Conservation (phyloP, 1,140 invertebrate genomes). For the Drosophila jambulina region DNA sequence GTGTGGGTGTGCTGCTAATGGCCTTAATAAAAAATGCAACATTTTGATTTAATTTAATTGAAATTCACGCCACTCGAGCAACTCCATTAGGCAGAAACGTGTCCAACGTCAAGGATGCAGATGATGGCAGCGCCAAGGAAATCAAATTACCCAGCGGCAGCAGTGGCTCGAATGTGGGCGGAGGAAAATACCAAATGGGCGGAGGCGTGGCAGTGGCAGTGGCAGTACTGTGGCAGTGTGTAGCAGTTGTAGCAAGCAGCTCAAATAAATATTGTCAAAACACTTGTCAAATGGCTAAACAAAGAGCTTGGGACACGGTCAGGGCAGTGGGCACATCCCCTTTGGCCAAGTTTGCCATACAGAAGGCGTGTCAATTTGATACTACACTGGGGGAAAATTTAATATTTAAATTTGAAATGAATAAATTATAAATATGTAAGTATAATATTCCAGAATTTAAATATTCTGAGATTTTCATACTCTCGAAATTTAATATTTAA, state of each 20-base stretch:
- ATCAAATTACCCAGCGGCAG: conserved; percentile 69
- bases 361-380: conserved; percentile 66
- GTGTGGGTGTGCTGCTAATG: conserved; percentile 60
- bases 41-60: conserved; percentile 84
- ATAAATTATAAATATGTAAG: too few relatives aligned
- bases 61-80: conserved; percentile 83
- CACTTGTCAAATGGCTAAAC: conserved; percentile 83
- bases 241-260: conserved; percentile 45
- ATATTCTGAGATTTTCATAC: not conserved
- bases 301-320: conserved; percentile 43
- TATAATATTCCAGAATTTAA: not conserved
- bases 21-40: conserved; percentile 83
- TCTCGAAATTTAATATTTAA: not conserved
- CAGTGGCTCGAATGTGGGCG: conserved; percentile 18
- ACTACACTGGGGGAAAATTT: conserved; percentile 24
- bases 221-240: not conserved
- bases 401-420: not conserved
- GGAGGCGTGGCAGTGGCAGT: not conserved
- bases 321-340: conserved; percentile 5
- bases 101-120: conserved; percentile 68
- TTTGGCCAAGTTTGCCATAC: conserved; percentile 9
- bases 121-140: conserved; percentile 60
- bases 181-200: not conserved
- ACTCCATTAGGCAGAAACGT: conserved; percentile 83
- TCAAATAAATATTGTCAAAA: conserved; percentile 83